These are phyloP conservation scores for Ethmia dodecea DNA, from an alignment of 2,888 invertebrate genomes.

Conservation along the genomic window DNA sequence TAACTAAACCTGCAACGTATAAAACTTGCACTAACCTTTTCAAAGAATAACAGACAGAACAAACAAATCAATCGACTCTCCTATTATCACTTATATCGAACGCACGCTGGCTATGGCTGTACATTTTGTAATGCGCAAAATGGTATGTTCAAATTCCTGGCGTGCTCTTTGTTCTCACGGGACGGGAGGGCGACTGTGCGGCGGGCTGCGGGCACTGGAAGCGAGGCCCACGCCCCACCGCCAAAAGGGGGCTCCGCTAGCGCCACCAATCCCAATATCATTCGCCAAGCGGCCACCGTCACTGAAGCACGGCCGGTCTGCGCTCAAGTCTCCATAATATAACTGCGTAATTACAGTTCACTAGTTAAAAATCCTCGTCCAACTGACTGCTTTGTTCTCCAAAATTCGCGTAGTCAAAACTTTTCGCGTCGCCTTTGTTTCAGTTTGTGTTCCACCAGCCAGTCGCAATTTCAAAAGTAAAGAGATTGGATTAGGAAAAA, in stretches of 20 bases:
- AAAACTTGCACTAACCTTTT: slow-evolving; percentile 55
- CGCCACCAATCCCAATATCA: slow-evolving; percentile 11
- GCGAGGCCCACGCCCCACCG: slow-evolving; percentile 47
- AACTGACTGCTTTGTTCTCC: too few relatives aligned
- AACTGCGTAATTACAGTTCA: too few relatives aligned
- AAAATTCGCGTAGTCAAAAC: too few relatives aligned
- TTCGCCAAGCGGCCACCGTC: slow-evolving; percentile 7
- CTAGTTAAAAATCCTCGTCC: too few relatives aligned
- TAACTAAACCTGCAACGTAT: slow-evolving; percentile 10
- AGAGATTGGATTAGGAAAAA: too few relatives aligned
- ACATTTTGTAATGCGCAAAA: slow-evolving; percentile 36
- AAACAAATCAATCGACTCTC: slow-evolving; percentile 16
- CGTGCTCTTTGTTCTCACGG: slow-evolving; percentile 37
- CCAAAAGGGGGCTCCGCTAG: slow-evolving; percentile 24
- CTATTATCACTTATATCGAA: slow-evolving; percentile 8
- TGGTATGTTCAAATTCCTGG: slow-evolving; percentile 28
- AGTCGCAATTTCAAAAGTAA: too few relatives aligned
- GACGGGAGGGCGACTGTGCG: slow-evolving; percentile 29
- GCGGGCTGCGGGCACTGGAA: slow-evolving; percentile 16
- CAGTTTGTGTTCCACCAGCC: too few relatives aligned
- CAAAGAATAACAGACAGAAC: slow-evolving; percentile 17
- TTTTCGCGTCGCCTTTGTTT: too few relatives aligned
- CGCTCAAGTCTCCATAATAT: too few relatives aligned
- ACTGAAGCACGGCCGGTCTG: background rate
- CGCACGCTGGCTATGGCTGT: slow-evolving; percentile 15